Evolutionary conservation across 2,797 vertebrate genomes (phyloP), one percentile per base, ranked within the genome.

Genomic region (Esox lucius): DNA sequence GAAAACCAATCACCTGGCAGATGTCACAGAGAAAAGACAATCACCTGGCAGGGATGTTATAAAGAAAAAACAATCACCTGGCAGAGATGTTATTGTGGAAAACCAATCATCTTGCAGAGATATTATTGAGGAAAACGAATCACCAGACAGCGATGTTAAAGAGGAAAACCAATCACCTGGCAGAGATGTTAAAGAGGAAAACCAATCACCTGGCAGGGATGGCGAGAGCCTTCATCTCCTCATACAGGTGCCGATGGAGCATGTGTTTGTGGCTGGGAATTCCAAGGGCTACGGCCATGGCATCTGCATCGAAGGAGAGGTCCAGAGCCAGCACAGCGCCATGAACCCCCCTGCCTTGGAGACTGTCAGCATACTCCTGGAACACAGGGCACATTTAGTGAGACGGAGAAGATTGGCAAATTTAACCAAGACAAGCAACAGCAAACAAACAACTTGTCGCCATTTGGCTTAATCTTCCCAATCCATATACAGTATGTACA

Each of bases 291-390:
- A 91, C 91, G 78, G 94, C 94, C 94, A 96, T 93, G 89, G 91
- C 85, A n/a, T 96, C 94, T 0, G 94, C 91, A 16, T 94, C 94
- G 82, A 96, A 96, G 3, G 95, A 94, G 1, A 94, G 93, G 59
- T 96, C 94, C 82, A 96, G 88, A 71, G 92, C 89, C 81, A 96
- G 87, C 79, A 95, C 83, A 0, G 95, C 95, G 0, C 95, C 95
- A 0, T 96, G 95, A 33, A 96, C 89, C 0, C 95, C 95, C n/a
- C 94, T 95, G 78, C 94, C 94, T 82, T 92, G 92, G 78, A 96
- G 94, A 80, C 90, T 94, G 78, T 95, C 95, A 0, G 94, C 94
- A 8, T 94, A 96, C 79, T 96, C 95, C 95, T 96, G 71, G 64
- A 72, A 74, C 28, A 70, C 42, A 82, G 12, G 74, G 13, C 16